A percentile compares a stretch with the other conserved stretches of the same genome.
Conservation (phyloP, 2,888 invertebrate genomes). For the Oeneis ivallda region DNA sequence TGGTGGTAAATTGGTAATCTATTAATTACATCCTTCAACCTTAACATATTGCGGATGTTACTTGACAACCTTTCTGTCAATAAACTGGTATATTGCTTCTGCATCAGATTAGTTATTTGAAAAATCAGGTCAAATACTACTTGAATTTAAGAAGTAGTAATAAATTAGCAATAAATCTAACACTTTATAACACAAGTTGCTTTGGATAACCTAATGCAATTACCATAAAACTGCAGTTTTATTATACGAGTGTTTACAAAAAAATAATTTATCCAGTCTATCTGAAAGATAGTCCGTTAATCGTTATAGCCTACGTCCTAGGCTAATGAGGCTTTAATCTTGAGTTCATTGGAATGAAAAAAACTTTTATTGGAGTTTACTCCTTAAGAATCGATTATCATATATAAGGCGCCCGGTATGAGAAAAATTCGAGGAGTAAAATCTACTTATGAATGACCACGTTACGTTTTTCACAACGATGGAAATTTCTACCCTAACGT, state of each 20-base stretch:
- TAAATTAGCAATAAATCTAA: slow-evolving; percentile 3
- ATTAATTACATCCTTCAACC: background rate
- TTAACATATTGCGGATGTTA: slow-evolving; percentile 3
- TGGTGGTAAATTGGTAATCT: background rate
- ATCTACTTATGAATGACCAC: too few relatives aligned
- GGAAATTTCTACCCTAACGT: too few relatives aligned
- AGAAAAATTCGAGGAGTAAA: too few relatives aligned
- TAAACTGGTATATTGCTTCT: background rate
- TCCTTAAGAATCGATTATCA: too few relatives aligned
- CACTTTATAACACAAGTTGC: background rate
- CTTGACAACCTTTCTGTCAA: background rate
- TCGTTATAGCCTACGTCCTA: too few relatives aligned
- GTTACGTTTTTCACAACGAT: too few relatives aligned
- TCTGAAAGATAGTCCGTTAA: too few relatives aligned
- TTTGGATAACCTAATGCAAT: slow-evolving; percentile 6
- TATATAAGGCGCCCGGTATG: too few relatives aligned
- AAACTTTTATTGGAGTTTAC: too few relatives aligned
- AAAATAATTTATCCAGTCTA: background rate
- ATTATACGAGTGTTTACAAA: background rate
- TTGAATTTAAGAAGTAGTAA: background rate
- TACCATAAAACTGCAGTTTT: slow-evolving; percentile 1
- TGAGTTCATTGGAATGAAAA: too few relatives aligned
- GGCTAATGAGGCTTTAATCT: too few relatives aligned
- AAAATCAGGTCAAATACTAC: slow-evolving; percentile 2
- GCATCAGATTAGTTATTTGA: background rate